Conservation (phyloP, 2,888 invertebrate genomes). For the Hoplodrina blanda region DNA sequence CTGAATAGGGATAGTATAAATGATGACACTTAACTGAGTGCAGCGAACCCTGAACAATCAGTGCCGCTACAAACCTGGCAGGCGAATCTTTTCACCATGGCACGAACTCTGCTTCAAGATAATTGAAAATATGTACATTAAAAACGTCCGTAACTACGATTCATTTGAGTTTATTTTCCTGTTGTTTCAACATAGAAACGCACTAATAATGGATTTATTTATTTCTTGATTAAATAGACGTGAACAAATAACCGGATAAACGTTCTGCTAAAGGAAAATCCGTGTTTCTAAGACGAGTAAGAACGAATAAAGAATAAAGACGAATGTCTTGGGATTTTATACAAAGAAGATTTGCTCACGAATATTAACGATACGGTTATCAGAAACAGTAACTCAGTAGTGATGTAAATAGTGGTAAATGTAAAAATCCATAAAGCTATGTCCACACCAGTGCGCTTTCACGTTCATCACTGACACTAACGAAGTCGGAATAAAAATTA, state of each 20-base stretch:
- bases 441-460: no score
- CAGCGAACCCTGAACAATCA: constrained; percentile 31
- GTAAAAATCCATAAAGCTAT: neutral
- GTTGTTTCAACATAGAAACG: constrained; percentile 2
- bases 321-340: neutral
- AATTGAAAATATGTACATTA: constrained; percentile 1
- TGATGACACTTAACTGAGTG: constrained; percentile 21
- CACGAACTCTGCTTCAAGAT: constrained; percentile 8
- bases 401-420: neutral
- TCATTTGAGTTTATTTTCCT: neutral
- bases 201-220: constrained; percentile 22
- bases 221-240: constrained; percentile 17
- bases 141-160: neutral
- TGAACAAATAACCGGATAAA: constrained; percentile 22
- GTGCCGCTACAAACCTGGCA: constrained; percentile 23
- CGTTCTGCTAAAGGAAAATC: constrained; percentile 18
- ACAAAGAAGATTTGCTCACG: constrained; percentile 3
- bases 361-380: neutral
- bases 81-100: constrained; percentile 15
- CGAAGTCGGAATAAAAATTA: no score
- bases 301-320: constrained; percentile 14
- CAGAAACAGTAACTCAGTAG: neutral
- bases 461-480: no score
- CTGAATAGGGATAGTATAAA: constrained; percentile 5
- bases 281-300: constrained; percentile 2